These are phyloP conservation scores for Linurgus olivaceus DNA, from an alignment of 2,797 vertebrate species.

Conservation along the genomic window DNA sequence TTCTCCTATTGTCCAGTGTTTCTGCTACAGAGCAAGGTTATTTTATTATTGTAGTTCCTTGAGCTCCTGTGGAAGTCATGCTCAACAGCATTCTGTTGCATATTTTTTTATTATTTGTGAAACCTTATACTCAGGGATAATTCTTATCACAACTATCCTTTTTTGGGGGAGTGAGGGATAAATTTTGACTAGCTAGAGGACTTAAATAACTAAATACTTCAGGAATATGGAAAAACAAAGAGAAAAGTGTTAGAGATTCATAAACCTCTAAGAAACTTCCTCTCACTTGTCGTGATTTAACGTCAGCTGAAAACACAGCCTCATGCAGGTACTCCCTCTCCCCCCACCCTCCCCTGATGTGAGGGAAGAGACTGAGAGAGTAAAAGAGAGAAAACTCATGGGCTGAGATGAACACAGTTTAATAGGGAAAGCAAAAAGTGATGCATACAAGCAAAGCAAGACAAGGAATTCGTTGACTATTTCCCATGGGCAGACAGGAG, in stretches of 20 bases:
- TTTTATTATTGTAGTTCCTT: neutral
- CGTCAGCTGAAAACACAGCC: neutral
- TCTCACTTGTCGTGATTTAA: neutral
- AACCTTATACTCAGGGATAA: neutral
- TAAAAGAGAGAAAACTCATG: neutral
- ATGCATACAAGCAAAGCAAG: neutral
- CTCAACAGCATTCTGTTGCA: neutral
- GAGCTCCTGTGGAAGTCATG: neutral
- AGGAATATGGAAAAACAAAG: neutral
- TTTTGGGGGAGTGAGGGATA: rapidly evolving
- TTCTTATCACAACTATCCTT: neutral
- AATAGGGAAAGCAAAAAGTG: neutral
- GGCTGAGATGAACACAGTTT: neutral
- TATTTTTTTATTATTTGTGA: neutral
- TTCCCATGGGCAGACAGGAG: neutral
- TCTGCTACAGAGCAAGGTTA: neutral
- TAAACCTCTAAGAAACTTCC: neutral
- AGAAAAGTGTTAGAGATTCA: neutral
- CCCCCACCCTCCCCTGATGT: no score
- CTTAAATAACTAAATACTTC: neutral
- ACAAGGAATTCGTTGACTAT: neutral
- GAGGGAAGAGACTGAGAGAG: neutral
- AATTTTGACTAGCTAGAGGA: neutral
- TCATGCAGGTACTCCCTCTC: neutral
- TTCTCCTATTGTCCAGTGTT: neutral